Evolutionary conservation across 2,797 vertebrate genomes (phyloP).

Genomic region (Myripristis murdjan): DNA sequence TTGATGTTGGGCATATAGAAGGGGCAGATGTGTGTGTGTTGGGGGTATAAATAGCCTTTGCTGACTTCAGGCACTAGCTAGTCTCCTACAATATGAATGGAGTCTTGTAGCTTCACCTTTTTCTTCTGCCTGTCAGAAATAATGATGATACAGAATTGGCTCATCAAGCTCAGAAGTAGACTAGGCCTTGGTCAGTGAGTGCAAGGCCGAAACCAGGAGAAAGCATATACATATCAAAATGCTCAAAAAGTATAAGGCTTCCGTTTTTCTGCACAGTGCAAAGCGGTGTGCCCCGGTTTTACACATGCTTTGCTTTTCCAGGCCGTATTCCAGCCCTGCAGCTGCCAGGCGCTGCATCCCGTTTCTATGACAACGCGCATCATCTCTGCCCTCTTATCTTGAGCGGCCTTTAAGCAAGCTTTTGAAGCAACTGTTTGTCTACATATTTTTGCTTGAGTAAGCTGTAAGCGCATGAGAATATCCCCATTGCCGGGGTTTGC

Average conservation of each 20-base stretch:
- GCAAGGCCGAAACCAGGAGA: background rate
- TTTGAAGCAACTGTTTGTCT: slow-evolving; percentile 22
- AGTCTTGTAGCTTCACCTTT: background rate
- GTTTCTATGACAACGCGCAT: slow-evolving; percentile 86
- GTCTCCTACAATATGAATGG: background rate
- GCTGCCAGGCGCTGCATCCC: slow-evolving; percentile 70
- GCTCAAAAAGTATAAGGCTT: slow-evolving; percentile 13
- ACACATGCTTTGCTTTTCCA: slow-evolving; percentile 5
- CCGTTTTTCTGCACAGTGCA: background rate
- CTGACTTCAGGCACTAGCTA: slow-evolving; percentile 15
- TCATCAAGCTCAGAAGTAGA: background rate
- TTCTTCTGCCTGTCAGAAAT: background rate
- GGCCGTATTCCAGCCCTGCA: slow-evolving; percentile 51
- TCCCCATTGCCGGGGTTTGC: background rate
- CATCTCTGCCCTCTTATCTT: slow-evolving; percentile 48
- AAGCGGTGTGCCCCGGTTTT: slow-evolving; percentile 6
- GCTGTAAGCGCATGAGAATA: slow-evolving; percentile 1
- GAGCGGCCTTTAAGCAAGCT: slow-evolving; percentile 20
- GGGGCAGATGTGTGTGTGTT: slow-evolving; percentile 2
- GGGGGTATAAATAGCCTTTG: slow-evolving; percentile 22
- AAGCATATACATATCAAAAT: background rate
- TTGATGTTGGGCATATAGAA: slow-evolving; percentile 6
- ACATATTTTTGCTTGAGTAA: background rate
- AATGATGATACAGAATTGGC: background rate
- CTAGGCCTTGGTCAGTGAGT: background rate